A percentile compares a stretch with the other conserved stretches of the same genome.
These are phyloP conservation scores for Rhagoletis zephyria DNA, from an alignment of 1,140 invertebrate species.

Conservation along the genomic window DNA sequence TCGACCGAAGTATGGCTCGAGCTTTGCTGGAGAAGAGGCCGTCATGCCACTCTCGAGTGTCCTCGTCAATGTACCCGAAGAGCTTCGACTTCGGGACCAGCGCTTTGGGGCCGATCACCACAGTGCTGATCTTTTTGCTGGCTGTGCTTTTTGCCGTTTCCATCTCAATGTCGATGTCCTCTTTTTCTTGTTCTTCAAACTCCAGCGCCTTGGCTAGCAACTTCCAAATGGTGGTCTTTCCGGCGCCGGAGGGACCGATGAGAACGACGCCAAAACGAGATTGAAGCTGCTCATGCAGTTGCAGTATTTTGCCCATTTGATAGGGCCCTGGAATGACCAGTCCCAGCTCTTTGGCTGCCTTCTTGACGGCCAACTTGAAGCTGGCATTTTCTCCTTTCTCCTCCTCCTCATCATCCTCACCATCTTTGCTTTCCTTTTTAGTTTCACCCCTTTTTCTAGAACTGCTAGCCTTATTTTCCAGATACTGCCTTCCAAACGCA, in stretches of 20 bases:
- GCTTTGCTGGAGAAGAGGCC: conserved; percentile 90
- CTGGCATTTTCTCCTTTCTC: no score
- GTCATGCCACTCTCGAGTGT: conserved; percentile 95
- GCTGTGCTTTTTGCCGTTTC: conserved; percentile 53
- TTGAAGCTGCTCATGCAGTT: conserved; percentile 95
- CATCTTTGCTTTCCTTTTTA: no score
- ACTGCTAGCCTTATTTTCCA: no score
- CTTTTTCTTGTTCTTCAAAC: no score
- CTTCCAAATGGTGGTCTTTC: conserved; percentile 92
- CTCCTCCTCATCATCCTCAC: no score
- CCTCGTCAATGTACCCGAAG: conserved; percentile 91
- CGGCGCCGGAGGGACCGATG: conserved; percentile 93
- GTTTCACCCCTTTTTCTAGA: no score
- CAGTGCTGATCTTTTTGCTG: conserved; percentile 65
- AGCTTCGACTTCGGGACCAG: conserved; percentile 96
- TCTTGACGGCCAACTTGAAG: conserved; percentile 78
- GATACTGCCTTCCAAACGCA: no score
- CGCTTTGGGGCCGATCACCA: conserved; percentile 82
- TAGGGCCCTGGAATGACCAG: conserved; percentile 79
- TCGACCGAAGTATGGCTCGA: no score
- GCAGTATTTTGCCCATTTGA: conserved; percentile 88
- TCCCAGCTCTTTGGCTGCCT: conserved; percentile 77
- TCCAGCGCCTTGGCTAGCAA: conserved; percentile 80
- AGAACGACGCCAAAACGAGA: conserved; percentile 97
- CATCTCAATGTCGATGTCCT: no score